These are phyloP conservation scores for Ceyx cyanopectus DNA, from an alignment of 2,113 vertebrate species.

Conservation along the genomic window DNA sequence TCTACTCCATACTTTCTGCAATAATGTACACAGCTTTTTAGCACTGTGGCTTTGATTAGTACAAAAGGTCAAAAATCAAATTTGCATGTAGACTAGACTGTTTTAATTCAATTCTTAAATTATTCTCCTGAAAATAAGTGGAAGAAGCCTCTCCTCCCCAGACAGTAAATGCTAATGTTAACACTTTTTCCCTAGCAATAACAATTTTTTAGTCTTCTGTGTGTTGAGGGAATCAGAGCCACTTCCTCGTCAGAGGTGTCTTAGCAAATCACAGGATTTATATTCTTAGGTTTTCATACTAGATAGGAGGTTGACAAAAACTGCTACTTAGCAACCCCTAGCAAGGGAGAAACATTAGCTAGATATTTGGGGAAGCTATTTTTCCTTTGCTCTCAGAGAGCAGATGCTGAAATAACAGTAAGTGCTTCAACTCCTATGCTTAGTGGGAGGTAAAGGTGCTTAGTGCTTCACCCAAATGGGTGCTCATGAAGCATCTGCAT, in stretches of 20 bases:
- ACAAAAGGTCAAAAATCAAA: conserved; percentile 66
- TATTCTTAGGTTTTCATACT: conserved; percentile 61
- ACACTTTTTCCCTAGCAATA: conserved; percentile 43
- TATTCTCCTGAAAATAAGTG: conserved; percentile 56
- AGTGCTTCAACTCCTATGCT: not conserved
- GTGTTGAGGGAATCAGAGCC: conserved; percentile 34
- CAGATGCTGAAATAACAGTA: not conserved
- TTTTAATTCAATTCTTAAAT: conserved; percentile 71
- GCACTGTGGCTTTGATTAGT: conserved; percentile 60
- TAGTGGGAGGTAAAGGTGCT: conserved; percentile 19
- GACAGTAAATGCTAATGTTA: conserved; percentile 50
- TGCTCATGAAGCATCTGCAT: not conserved
- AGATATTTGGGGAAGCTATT: conserved; percentile 52
- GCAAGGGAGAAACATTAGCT: conserved; percentile 65
- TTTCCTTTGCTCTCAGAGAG: not conserved
- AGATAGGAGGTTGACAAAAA: conserved; percentile 64
- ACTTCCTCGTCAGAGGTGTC: conserved; percentile 52
- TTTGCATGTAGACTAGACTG: conserved; percentile 65
- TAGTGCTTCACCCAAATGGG: not conserved
- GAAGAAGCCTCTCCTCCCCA: conserved; percentile 49
- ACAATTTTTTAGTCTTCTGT: not conserved
- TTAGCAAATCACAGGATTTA: conserved; percentile 65
- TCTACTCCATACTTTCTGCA: conserved; percentile 25
- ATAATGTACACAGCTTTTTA: conserved; percentile 63
- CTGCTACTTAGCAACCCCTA: conserved; percentile 72